phyloP scores from a whole-genome alignment of 1,140 invertebrate genomes.

The Bombus superbus region DNA sequence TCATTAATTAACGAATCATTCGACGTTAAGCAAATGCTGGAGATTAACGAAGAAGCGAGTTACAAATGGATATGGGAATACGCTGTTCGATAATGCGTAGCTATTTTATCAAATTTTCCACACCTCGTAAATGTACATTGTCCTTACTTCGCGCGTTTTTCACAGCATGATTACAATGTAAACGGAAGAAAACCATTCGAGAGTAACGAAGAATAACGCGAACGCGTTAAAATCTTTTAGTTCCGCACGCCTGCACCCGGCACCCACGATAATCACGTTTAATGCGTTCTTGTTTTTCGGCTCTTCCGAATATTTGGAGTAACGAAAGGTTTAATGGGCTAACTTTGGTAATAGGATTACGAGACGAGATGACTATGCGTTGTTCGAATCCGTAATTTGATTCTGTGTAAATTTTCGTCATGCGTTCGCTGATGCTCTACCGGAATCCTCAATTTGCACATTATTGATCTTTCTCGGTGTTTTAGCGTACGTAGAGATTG shows the following conservation, averaged over 20 bases:
- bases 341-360: not conserved
- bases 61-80: not conserved
- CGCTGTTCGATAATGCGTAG: not conserved
- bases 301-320: not conserved
- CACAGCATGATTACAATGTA: too few relatives aligned
- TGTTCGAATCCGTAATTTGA: not conserved
- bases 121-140: not conserved
- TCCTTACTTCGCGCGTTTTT: too few relatives aligned
- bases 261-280: not conserved
- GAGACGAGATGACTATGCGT: not conserved
- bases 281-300: not conserved
- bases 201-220: not conserved
- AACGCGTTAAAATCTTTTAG: not conserved
- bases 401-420: not conserved
- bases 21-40: too few relatives aligned
- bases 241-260: too few relatives aligned
- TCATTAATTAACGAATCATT: too few relatives aligned
- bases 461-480: not conserved
- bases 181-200: too few relatives aligned
- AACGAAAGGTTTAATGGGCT: slow-evolving; percentile 9
- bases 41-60: not conserved
- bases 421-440: not conserved
- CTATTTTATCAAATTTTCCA: not conserved
- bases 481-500: not conserved
- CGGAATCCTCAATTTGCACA: not conserved